A percentile compares a stretch with the other conserved stretches of the same genome.
phyloP scores from a whole-genome alignment of 2,888 invertebrate species.

The Leucoma salicis region DNA sequence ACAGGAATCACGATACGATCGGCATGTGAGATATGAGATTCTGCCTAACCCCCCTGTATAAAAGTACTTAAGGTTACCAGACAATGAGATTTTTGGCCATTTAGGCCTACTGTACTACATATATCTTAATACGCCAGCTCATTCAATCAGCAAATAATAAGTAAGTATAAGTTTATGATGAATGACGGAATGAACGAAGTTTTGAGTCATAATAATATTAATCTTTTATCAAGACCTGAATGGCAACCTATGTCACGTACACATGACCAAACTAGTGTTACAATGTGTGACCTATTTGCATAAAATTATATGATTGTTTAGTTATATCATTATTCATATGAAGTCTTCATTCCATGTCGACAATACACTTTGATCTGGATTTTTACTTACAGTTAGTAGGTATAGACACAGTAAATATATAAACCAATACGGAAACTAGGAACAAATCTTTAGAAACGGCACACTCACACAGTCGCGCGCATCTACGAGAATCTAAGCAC shows the following conservation, averaged over 20 bases:
- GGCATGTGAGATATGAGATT: no score
- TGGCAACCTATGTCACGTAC: neutral
- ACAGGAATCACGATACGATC: no score
- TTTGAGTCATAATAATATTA: neutral
- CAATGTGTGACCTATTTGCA: neutral
- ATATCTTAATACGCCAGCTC: neutral
- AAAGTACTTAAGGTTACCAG: slow-evolving; percentile 3
- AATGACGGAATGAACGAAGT: neutral
- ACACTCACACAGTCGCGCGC: no score
- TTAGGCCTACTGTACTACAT: neutral
- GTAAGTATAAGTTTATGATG: neutral
- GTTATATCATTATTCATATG: neutral
- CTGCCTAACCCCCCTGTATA: no score
- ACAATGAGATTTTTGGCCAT: slow-evolving; percentile 11
- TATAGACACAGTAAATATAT: no score
- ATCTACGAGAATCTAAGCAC: no score
- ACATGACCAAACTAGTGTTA: neutral
- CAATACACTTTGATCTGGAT: slow-evolving; percentile 59
- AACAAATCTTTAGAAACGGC: no score
- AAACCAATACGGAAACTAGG: no score
- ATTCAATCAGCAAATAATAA: no score
- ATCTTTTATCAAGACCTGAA: neutral
- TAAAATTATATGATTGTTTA: neutral
- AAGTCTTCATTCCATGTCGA: slow-evolving; percentile 12
- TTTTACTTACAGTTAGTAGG: no score